Evolutionary conservation across 2,797 vertebrate species (phyloP), one percentile per base, ranked within the genome.

Genomic region (Mormyrus proboscirostris): DNA sequence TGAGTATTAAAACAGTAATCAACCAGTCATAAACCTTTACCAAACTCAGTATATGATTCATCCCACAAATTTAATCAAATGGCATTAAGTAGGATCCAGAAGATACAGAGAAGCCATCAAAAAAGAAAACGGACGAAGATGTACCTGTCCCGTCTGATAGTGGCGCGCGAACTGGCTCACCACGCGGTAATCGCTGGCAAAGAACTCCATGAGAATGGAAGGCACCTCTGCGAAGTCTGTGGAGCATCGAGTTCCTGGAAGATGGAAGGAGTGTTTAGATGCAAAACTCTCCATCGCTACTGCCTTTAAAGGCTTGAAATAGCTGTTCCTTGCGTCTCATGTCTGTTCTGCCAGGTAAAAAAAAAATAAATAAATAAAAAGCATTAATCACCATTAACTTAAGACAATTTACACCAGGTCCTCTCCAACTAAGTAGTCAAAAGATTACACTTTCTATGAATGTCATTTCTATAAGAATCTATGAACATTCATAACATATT

Each of bases 171-270:
- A 99, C 91, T 97, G 97, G 93, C 96, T 98, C 91, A 99, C 95
- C 85, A 99, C 98, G 86, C 98, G 95, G 91, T 98, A 99, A 93
- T 99, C 99, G 16, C 96, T 98, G 89, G 98, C 98, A 93, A 99
- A 99, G 92, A 98, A 99, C 92, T 99, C 99, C 99, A 99, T 99
- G 89, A 99, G 95, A 92, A 99, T 97, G 88, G 99, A 99, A 0
- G 99, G 99, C 29, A 99, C 98, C 94, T 99, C 99, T 1, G 98
- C 98, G 90, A 99, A 99, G 94, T 99, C 99, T 14, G 99, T 99
- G 0, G 98, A 93, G 95, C 99, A 99, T 92, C 99, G 97, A 90
- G 99, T 99, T 93, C 99, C 99, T 99, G 86, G 22, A 50, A n/a
- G 29, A 85, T 3, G 14, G 69, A 3, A 14, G 33, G 14, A 38